Conservation (phyloP, 2,888 invertebrate species). For the Dynastes hyllus region DNA sequence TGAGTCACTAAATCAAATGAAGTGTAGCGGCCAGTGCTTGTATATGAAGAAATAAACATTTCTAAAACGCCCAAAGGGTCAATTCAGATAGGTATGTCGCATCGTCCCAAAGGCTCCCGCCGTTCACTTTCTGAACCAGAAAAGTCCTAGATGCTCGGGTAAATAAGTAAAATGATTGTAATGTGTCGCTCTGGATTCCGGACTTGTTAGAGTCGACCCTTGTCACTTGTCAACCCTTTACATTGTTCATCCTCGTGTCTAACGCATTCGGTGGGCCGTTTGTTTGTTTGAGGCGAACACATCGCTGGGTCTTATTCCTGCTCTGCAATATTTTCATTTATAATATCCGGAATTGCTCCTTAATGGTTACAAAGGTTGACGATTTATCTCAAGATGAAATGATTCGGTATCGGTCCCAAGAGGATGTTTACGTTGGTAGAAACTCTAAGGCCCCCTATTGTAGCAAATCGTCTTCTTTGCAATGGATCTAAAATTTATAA, state of each 20-base stretch:
- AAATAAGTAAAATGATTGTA: constrained; percentile 54
- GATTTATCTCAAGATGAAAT: constrained; percentile 33
- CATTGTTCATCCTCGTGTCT: constrained; percentile 47
- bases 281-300: constrained; percentile 37
- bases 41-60: constrained; percentile 42
- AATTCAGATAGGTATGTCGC: constrained; percentile 36
- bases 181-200: constrained; percentile 52
- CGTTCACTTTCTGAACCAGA: constrained; percentile 22
- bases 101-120: constrained; percentile 17
- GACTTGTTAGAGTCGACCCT: constrained; percentile 54
- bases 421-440: neutral
- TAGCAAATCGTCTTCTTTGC: too few species aligned
- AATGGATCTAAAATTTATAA: too few species aligned
- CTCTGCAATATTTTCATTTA: constrained; percentile 41
- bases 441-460: too few species aligned
- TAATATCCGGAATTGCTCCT: constrained; percentile 35
- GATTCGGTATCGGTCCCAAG: neutral
- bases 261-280: constrained; percentile 35
- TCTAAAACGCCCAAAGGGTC: constrained; percentile 34
- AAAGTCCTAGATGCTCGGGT: constrained; percentile 47
- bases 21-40: neutral
- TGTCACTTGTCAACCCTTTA: constrained; percentile 53
- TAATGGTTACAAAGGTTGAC: constrained; percentile 34
- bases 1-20: constrained; percentile 23
- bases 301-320: constrained; percentile 19